A percentile compares a stretch with the other conserved stretches of the same genome.
phyloP scores from a whole-genome alignment of 2,888 invertebrate species.

The Leucophenga montana region DNA sequence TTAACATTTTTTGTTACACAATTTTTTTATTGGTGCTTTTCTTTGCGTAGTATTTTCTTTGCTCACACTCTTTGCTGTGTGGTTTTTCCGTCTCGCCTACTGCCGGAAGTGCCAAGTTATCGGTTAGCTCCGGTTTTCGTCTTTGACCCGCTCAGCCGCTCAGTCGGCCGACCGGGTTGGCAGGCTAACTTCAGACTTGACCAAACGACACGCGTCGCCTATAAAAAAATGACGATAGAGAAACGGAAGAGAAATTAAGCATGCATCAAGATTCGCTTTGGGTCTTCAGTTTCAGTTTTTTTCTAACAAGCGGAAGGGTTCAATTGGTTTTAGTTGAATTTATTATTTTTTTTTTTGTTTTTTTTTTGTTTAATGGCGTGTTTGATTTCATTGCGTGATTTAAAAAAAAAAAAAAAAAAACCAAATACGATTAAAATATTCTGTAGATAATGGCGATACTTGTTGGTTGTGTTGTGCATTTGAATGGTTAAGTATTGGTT shows the following conservation, averaged over 20 bases:
- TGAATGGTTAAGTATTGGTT: too few species aligned
- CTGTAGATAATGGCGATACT: too few species aligned
- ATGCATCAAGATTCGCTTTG: not conserved
- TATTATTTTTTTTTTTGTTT: too few species aligned
- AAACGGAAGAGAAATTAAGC: constrained; percentile 17
- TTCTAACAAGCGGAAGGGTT: constrained; percentile 12
- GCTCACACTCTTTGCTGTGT: not conserved
- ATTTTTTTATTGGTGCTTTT: too few species aligned
- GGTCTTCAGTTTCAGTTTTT: constrained; percentile 1
- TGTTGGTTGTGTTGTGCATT: too few species aligned
- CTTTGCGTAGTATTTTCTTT: not conserved
- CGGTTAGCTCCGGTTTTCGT: constrained; percentile 1
- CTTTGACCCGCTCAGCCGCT: not conserved
- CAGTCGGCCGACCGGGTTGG: not conserved
- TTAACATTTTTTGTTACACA: not conserved
- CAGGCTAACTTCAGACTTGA: not conserved
- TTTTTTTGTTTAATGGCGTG: too few species aligned
- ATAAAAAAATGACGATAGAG: not conserved
- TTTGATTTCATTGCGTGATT: too few species aligned
- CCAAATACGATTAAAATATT: too few species aligned
- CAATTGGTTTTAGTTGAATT: not conserved
- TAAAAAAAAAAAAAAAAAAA: too few species aligned
- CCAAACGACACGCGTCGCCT: not conserved
- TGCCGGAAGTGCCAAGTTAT: constrained; percentile 24
- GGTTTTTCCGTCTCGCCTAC: not conserved